Percentiles rank a stretch among this genome's conserved stretches.
Conservation (phyloP, 2,797 vertebrate species). For the Percopsis omiscomaycus region DNA sequence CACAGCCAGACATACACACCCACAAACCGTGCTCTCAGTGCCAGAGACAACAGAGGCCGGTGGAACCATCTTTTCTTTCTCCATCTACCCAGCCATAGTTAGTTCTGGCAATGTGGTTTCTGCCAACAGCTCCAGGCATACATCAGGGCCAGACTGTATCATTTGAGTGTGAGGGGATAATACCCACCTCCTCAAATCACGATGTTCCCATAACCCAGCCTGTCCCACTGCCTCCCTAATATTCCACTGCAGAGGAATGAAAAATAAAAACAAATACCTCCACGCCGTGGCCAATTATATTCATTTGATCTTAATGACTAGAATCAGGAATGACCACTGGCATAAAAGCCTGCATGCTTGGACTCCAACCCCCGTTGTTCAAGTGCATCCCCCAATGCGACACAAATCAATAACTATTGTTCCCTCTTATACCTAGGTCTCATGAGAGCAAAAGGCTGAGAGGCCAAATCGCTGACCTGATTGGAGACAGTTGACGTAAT, state of each 20-base stretch:
- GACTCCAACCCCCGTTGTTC: not conserved
- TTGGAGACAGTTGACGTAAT: not conserved
- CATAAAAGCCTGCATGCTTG: not conserved
- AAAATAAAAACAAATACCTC: too few species aligned
- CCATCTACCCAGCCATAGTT: constrained; percentile 69
- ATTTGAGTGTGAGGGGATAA: constrained; percentile 50
- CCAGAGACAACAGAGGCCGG: constrained; percentile 73
- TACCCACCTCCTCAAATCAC: not conserved
- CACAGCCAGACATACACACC: constrained; percentile 43
- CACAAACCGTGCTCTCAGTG: constrained; percentile 31
- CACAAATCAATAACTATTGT: not conserved
- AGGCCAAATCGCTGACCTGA: constrained; percentile 17
- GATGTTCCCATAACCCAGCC: constrained; percentile 64
- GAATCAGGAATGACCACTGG: not conserved
- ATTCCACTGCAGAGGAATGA: constrained; percentile 6
- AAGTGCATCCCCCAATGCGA: not conserved
- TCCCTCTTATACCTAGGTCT: not conserved
- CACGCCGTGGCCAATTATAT: too few species aligned
- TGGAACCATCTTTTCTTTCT: constrained; percentile 56
- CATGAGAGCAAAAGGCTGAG: constrained; percentile 35
- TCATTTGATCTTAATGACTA: too few species aligned
- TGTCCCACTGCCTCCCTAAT: constrained; percentile 32
- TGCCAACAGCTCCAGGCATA: constrained; percentile 57
- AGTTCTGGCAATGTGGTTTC: constrained; percentile 75
- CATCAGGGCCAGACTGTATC: constrained; percentile 55